These are phyloP conservation scores for Macrostomum cliftonense DNA, from an alignment of 2,888 invertebrate species.

Conservation along the genomic window DNA sequence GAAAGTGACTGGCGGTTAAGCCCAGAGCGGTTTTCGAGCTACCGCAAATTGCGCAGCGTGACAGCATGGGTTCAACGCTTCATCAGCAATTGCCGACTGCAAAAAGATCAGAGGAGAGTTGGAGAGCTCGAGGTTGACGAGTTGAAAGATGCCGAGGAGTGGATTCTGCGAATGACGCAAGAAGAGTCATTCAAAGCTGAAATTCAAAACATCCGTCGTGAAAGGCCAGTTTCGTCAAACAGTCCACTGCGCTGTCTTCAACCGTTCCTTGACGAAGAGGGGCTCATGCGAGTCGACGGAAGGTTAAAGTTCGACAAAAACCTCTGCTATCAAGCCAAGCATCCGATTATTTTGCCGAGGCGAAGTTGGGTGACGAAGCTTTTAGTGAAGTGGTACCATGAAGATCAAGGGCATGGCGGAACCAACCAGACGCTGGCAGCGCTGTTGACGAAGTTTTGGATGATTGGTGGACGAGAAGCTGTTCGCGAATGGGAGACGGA, in stretches of 20 bases:
- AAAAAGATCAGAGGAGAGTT: neutral
- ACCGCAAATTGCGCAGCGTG: neutral
- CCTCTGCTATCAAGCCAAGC: neutral
- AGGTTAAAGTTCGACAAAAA: conserved; percentile 4
- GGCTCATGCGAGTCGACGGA: neutral
- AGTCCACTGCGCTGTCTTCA: neutral
- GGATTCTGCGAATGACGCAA: neutral
- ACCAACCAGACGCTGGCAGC: too few relatives aligned
- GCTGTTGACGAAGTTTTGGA: too few relatives aligned
- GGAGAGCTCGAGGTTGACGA: neutral
- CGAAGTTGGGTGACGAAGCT: too few relatives aligned
- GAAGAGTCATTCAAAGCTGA: conserved; percentile 3
- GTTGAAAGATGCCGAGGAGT: neutral
- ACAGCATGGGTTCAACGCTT: conserved; percentile 5
- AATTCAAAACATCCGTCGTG: neutral
- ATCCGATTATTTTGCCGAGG: neutral
- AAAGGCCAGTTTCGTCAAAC: too few relatives aligned
- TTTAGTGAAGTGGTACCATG: too few relatives aligned
- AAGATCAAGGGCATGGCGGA: too few relatives aligned
- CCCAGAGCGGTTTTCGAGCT: too few relatives aligned
- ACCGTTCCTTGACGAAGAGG: conserved; percentile 2
- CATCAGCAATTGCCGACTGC: neutral
- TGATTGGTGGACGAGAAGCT: conserved; percentile 1
- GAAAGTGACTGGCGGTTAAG: too few relatives aligned
- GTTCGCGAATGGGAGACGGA: conserved; percentile 3